Evolutionary conservation across 2,113 vertebrate species (phyloP), one percentile per base, ranked within the genome.

Genomic region (Albula goreensis): DNA sequence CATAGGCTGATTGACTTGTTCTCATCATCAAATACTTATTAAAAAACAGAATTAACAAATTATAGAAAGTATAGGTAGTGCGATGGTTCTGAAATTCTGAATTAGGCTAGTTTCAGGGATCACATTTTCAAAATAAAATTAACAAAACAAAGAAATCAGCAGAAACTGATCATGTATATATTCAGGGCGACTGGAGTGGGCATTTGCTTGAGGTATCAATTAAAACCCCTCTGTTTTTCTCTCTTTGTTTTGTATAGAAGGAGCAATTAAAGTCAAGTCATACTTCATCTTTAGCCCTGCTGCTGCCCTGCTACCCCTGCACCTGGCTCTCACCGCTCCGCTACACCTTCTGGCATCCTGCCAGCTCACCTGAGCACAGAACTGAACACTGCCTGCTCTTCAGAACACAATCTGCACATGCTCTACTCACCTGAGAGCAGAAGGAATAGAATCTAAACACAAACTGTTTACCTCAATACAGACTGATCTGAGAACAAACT

Each of bases 231-330:
- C 60, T 60, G 60, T 19, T 22, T 19, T 74, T 53, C 17, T 53
- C 22, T 78, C 13, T 31, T 7, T 78, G 78, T 87, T 50, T 41
- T 63, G 48, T 83, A 6, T 56, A 87, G 86, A 78, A 22, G 9
- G 31, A 57, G 82, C 53, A 31, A n/a, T 87, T 17, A 78, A 19
- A 41, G 53, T 3, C 19, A 83, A 17, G 13, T 83, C 52, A 2
- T 31, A 48, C 48, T 87, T 79, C 15, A 78, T 19, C 31, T 78
- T 87, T 17, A 87, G 41, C 53, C n/a, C 41, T 6, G 48, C 81
- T 1, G n/a, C 82, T 17, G 5, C 56, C 9, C 50, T 50, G 70
- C 70, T 66, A 0, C 86, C 86, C 41, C 11, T 19, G 5, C 49
- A 56, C 50, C 74, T 66, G 10, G 15, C 19, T n/a, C 6, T 80